Evolutionary conservation across 2,113 vertebrate species (phyloP).

Genomic region (Calyptomena viridis): DNA sequence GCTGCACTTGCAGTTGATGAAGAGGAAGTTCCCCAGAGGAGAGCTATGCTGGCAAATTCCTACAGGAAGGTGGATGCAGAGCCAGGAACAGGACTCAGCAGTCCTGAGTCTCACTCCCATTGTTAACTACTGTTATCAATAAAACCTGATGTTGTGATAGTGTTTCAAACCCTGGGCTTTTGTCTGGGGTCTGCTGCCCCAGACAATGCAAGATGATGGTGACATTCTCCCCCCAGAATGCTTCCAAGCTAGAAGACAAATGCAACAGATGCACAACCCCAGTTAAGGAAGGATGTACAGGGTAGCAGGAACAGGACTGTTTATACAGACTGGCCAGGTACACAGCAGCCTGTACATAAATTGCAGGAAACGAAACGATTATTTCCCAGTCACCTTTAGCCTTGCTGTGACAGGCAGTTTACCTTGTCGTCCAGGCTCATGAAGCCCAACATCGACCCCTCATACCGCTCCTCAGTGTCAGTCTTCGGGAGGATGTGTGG

Average conservation of each 20-base stretch:
- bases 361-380: neutral
- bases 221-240: neutral
- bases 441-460: constrained; percentile 80
- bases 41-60: neutral
- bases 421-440: constrained; percentile 88
- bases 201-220: neutral
- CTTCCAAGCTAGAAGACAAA: neutral
- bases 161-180: neutral
- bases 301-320: neutral
- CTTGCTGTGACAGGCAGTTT: neutral
- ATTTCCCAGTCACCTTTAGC: neutral
- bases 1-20: neutral
- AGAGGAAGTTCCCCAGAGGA: constrained; percentile 18
- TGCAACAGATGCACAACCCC: neutral
- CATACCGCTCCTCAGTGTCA: constrained; percentile 63
- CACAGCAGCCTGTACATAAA: neutral
- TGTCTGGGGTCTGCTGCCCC: neutral
- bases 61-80: neutral
- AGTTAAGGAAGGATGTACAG: neutral
- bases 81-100: constrained; percentile 31
- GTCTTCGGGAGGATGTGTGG: constrained; percentile 72
- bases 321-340: neutral
- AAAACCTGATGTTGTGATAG: neutral
- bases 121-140: neutral
- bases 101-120: neutral